Conservation (phyloP, 2,888 invertebrate genomes). For the Thymelicus sylvestris region DNA sequence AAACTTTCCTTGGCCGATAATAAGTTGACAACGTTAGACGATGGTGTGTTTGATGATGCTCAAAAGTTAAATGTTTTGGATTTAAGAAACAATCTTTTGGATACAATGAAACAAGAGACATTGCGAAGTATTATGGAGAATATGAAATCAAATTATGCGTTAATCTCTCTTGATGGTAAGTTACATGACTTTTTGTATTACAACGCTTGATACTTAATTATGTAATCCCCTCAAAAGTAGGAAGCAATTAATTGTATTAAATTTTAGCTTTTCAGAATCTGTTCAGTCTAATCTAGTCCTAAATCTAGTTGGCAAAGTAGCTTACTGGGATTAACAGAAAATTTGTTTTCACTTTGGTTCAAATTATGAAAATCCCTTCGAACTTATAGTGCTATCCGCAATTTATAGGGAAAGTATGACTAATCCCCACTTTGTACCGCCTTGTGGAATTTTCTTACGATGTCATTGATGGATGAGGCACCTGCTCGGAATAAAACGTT, state of each 20-base stretch:
- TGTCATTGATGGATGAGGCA: slow-evolving; percentile 36
- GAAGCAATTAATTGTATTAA: too few species aligned
- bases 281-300: too few species aligned
- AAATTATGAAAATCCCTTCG: slow-evolving; percentile 7
- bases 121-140: slow-evolving; percentile 89
- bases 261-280: too few species aligned
- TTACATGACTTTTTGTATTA: slow-evolving; percentile 40
- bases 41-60: slow-evolving; percentile 89
- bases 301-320: too few species aligned
- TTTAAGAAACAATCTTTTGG: slow-evolving; percentile 90
- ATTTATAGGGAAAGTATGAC: slow-evolving; percentile 12
- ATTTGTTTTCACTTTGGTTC: slow-evolving; percentile 5
- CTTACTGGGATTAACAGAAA: background rate
- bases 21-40: slow-evolving; percentile 88
- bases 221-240: too few species aligned
- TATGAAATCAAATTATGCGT: slow-evolving; percentile 88
- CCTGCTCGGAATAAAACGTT: slow-evolving; percentile 25
- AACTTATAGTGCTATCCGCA: slow-evolving; percentile 4
- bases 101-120: slow-evolving; percentile 90
- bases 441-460: slow-evolving; percentile 3
- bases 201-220: too few species aligned
- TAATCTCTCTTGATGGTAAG: slow-evolving; percentile 92
- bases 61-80: slow-evolving; percentile 90
- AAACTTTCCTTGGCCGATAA: slow-evolving; percentile 91
- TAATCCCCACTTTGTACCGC: slow-evolving; percentile 5